A percentile compares a stretch with the other conserved stretches of the same genome.
These are phyloP conservation scores for Cacatua alba DNA, from an alignment of 2,113 vertebrate species.

Conservation along the genomic window DNA sequence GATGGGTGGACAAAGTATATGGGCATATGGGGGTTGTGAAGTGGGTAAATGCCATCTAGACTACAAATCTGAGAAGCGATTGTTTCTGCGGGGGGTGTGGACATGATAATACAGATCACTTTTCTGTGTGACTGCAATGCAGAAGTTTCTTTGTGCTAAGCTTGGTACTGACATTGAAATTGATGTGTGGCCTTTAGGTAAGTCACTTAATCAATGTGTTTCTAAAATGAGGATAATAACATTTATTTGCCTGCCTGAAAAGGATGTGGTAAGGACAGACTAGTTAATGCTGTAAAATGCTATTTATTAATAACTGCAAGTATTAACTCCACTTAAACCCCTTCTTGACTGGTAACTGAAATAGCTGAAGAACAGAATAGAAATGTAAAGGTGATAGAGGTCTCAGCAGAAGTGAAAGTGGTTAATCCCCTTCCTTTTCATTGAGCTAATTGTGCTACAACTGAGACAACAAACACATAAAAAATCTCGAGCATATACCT, in stretches of 20 bases:
- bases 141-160: constrained; percentile 17
- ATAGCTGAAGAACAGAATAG: neutral
- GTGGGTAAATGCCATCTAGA: neutral
- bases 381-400: constrained; percentile 5
- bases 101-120: neutral
- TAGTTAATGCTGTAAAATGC: constrained; percentile 30
- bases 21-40: neutral
- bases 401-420: neutral
- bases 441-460: neutral
- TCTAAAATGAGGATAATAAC: constrained; percentile 52
- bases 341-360: constrained; percentile 20
- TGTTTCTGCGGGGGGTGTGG: neutral
- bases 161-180: constrained; percentile 16
- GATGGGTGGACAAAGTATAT: neutral
- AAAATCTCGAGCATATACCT: neutral
- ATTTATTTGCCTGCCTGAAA: constrained; percentile 46
- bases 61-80: neutral
- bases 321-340: neutral
- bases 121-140: neutral
- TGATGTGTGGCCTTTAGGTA: constrained; percentile 62
- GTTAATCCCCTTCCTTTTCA: constrained; percentile 5
- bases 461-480: neutral
- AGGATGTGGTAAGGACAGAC: constrained; percentile 9
- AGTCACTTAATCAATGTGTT: constrained; percentile 69
- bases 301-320: constrained; percentile 43